Percentiles rank a stretch among this genome's conserved stretches.
Conservation (phyloP, 1,140 invertebrate species). For the Ips typographus region DNA sequence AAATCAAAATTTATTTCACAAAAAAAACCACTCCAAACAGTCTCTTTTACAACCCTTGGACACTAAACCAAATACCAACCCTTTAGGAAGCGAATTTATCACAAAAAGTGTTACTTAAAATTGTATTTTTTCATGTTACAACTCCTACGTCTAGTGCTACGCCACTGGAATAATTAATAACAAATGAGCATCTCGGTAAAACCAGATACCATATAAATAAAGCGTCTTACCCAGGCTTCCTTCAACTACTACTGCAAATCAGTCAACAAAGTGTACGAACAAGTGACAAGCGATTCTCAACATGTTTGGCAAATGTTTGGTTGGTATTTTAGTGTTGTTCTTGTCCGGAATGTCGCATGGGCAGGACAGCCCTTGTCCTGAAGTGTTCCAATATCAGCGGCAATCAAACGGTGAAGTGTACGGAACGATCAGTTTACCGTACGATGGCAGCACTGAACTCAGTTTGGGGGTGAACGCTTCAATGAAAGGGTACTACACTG, state of each 20-base stretch:
- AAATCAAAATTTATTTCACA: neutral
- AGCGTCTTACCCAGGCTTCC: constrained; percentile 19
- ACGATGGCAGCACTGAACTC: constrained; percentile 37
- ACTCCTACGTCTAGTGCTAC: neutral
- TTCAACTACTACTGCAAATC: constrained; percentile 21
- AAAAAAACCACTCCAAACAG: neutral
- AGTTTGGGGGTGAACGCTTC: constrained; percentile 39
- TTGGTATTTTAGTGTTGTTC: neutral
- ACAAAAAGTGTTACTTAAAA: neutral
- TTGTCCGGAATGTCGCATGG: neutral
- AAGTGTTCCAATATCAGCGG: constrained; percentile 35
- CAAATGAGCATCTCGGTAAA: constrained; percentile 17
- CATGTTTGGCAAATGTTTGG: neutral
- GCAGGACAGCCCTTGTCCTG: constrained; percentile 38
- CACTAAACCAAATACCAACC: neutral
- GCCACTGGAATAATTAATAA: neutral
- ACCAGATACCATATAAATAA: constrained; percentile 30
- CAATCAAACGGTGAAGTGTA: constrained; percentile 26
- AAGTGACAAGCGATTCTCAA: neutral
- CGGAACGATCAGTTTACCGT: constrained; percentile 35
- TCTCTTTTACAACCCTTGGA: neutral
- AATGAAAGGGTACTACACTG: constrained; percentile 34
- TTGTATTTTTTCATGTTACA: neutral
- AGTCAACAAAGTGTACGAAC: constrained; percentile 3
- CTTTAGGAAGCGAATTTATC: neutral